Evolutionary conservation across 2,888 invertebrate species (phyloP).

Genomic region (Dicyrtomina minuta): DNA sequence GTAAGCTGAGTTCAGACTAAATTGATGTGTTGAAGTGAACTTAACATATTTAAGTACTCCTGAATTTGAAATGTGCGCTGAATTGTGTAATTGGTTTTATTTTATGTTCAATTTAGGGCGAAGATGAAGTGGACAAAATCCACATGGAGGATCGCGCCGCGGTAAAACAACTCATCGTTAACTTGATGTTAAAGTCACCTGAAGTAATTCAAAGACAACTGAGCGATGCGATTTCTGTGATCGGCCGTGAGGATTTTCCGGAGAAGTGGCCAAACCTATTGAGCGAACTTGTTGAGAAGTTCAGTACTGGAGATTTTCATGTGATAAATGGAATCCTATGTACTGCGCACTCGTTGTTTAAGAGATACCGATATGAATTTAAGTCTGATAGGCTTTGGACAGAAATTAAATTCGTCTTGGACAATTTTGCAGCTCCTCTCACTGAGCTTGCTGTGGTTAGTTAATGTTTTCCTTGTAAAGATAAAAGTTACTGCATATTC

Average conservation of each 20-base stretch:
- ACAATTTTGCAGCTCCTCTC: constrained; percentile 88
- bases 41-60: too few species aligned
- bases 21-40: neutral
- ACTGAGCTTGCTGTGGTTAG: constrained; percentile 84
- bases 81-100: too few species aligned
- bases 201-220: constrained; percentile 88
- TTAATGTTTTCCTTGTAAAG: constrained; percentile 9
- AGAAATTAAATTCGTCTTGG: constrained; percentile 94
- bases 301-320: constrained; percentile 83
- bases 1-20: constrained; percentile 61
- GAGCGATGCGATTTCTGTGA: constrained; percentile 92
- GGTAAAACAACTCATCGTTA: constrained; percentile 83
- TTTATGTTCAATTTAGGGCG: constrained; percentile 59
- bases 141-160: constrained; percentile 74
- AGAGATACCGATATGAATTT: constrained; percentile 91
- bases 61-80: too few species aligned
- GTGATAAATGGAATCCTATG: constrained; percentile 91
- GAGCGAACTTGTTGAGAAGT: constrained; percentile 89
- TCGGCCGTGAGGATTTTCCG: constrained; percentile 96
- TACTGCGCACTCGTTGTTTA: constrained; percentile 95
- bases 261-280: constrained; percentile 93
- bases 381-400: constrained; percentile 92
- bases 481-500: neutral
- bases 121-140: constrained; percentile 73
- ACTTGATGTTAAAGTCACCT: constrained; percentile 89